Conservation (phyloP, 2,888 invertebrate species). For the Bombyx huttoni region DNA sequence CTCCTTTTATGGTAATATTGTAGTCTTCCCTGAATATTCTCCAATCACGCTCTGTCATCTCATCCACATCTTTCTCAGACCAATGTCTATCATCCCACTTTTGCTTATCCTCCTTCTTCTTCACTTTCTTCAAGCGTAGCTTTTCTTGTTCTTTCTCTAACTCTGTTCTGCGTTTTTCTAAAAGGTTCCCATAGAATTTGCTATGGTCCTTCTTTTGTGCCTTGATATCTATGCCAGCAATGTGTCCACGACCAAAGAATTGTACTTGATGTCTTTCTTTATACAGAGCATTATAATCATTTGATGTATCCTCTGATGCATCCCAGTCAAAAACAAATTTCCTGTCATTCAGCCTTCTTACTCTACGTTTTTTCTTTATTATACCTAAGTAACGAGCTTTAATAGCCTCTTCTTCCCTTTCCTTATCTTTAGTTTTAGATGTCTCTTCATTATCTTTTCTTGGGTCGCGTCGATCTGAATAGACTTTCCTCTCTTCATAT, state of each 20-base stretch:
- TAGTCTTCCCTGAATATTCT: conserved; percentile 99
- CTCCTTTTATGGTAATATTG: conserved; percentile 98
- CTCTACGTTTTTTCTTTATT: conserved; percentile 92
- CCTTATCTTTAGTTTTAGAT: conserved; percentile 83
- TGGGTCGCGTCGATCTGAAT: conserved; percentile 59
- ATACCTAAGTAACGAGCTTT: conserved; percentile 95
- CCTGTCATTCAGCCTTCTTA: conserved; percentile 94
- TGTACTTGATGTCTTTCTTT: conserved; percentile 97
- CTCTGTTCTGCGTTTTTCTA: conserved; percentile 95
- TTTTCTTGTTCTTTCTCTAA: conserved; percentile 98
- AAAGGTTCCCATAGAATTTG: conserved; percentile 95
- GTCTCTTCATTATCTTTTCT: conserved; percentile 67
- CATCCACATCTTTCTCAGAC: conserved; percentile 93
- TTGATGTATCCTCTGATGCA: conserved; percentile 97
- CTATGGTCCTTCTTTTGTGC: conserved; percentile 95
- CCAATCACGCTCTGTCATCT: conserved; percentile 99
- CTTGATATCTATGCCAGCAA: conserved; percentile 98
- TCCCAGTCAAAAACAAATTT: conserved; percentile 99
- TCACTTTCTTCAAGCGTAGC: conserved; percentile 90
- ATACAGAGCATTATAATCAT: conserved; percentile 97
- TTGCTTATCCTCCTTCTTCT: conserved; percentile 96
- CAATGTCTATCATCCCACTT: conserved; percentile 99
- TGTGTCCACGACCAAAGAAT: conserved; percentile 97
- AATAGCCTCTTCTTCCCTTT: conserved; percentile 94
- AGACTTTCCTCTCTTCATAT: conserved; percentile 67